Base-by-base conservation (phyloP, 2,888 invertebrate genomes). In the Cryptocheilus praepositus region DNA sequence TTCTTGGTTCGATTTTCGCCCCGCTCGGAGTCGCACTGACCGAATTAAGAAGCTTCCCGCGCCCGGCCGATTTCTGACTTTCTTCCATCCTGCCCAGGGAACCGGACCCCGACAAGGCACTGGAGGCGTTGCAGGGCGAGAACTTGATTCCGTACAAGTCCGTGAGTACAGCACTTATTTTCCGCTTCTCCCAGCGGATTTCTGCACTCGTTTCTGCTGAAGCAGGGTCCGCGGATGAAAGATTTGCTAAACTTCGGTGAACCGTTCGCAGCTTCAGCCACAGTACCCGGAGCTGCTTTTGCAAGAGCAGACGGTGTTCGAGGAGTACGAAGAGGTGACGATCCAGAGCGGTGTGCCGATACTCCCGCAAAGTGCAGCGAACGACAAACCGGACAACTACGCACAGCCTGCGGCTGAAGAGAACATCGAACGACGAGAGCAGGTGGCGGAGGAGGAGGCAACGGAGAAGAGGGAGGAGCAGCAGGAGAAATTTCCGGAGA, bases 121-220 rank as follows among this genome's bases (percentile, higher is more conserved):
- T 83, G 62, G 85, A 88, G 72, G 84, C 80, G 46, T 81, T 88
- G 72, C 73, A 81, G 64, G 83, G 86, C 49, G 86, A 88, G 52
- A 86, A 85, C 66, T 83, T 86, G 70, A 87, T 86, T 54, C 88
- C 88, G n/a, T 88, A 89, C 77, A 86, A 85, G 70, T 83, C 88
- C 43, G 88, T 89, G 78, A 82, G 88, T 83, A 67, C 21, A 70
- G 57, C 44, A 36, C 36, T 36, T 7, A 8, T 36, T 36, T 25
- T 25, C 25, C 25, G 25, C 25, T 25, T 2, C 25, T 25, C 25
- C 25, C 3, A 2, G 25, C 25, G n/a, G n/a, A n/a, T n/a, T n/a
- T n/a, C n/a, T n/a, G 25, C 25, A 25, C 25, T 25, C 25, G 25
- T 5, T n/a, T n/a, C n/a, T n/a, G n/a, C n/a, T n/a, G n/a, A n/a